Evolutionary conservation across 2,888 invertebrate species (phyloP).

Genomic region (Dasysyrphus tricinctus): DNA sequence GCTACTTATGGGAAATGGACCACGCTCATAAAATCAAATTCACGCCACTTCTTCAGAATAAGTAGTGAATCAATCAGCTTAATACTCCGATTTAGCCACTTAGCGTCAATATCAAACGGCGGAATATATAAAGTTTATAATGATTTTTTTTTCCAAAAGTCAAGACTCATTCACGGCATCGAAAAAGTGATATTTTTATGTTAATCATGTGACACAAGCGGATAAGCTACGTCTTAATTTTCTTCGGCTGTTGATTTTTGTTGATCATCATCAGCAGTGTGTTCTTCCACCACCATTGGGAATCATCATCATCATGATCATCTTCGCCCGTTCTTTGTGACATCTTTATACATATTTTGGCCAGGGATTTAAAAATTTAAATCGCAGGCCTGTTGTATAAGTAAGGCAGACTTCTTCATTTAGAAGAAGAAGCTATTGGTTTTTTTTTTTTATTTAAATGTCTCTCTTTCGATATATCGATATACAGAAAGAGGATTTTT

Average conservation of each 20-base stretch:
- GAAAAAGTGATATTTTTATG: conserved; percentile 50
- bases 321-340: conserved; percentile 23
- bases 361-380: conserved; percentile 43
- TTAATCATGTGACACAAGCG: conserved; percentile 41
- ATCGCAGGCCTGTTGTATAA: conserved; percentile 13
- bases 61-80: conserved; percentile 52
- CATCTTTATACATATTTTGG: conserved; percentile 56
- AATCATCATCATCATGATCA: neutral
- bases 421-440: conserved; percentile 33
- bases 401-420: conserved; percentile 42
- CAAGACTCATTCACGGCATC: conserved; percentile 3
- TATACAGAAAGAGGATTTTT: conserved; percentile 43
- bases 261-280: conserved; percentile 8
- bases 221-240: conserved; percentile 49
- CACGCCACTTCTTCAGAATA: conserved; percentile 50
- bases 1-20: neutral
- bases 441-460: conserved; percentile 5
- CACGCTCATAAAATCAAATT: conserved; percentile 43
- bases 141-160: conserved; percentile 7
- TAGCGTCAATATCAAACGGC: conserved; percentile 55
- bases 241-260: conserved; percentile 8
- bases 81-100: conserved; percentile 50
- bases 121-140: neutral
- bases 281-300: conserved; percentile 12
- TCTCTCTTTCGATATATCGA: neutral